Percentiles rank a stretch among this genome's conserved stretches.
Evolutionary conservation across 1,140 invertebrate species (phyloP).

Genomic region (Bombus sibiricus): DNA sequence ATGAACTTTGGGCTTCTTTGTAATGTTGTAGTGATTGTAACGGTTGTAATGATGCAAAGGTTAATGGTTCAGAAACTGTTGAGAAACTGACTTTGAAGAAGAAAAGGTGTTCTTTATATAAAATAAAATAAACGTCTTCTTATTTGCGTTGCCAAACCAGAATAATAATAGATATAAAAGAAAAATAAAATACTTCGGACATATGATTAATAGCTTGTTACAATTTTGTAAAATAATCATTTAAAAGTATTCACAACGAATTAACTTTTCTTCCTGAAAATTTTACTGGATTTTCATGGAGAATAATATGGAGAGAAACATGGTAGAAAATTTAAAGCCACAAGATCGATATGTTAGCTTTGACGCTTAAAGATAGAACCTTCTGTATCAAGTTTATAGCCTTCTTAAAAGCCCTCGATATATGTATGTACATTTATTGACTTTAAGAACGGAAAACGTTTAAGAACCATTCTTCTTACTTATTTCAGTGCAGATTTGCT

Average conservation of each 20-base stretch:
- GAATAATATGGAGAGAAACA: neutral
- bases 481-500: neutral
- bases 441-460: neutral
- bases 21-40: no score
- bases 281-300: neutral
- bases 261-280: neutral
- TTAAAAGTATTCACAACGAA: neutral
- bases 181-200: no score
- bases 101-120: no score
- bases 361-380: constrained; percentile 31
- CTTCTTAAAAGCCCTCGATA: constrained; percentile 11
- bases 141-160: no score
- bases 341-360: constrained; percentile 37
- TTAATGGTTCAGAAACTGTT: no score
- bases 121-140: no score
- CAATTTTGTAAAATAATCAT: neutral
- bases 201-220: no score
- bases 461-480: constrained; percentile 6
- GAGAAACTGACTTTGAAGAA: no score
- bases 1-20: no score
- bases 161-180: no score
- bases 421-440: constrained; percentile 27
- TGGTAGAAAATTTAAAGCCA: constrained; percentile 10
- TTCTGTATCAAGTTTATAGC: constrained; percentile 20
- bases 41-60: no score